These are phyloP conservation scores for Patella caerulea DNA, from an alignment of 2,888 invertebrate species.

Conservation along the genomic window DNA sequence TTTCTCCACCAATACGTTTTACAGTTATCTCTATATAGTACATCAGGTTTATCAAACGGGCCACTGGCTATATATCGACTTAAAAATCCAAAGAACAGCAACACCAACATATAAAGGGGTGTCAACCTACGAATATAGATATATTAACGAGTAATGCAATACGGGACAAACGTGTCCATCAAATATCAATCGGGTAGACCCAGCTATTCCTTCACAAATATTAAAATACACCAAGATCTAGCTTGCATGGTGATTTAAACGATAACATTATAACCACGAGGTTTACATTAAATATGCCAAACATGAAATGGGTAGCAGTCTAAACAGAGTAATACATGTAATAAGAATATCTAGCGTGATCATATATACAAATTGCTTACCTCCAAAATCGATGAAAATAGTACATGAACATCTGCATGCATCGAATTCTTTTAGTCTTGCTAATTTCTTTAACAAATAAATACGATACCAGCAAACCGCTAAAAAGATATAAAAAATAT, in stretches of 20 bases:
- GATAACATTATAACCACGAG: no score
- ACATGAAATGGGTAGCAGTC: no score
- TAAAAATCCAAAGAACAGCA: conserved; percentile 54
- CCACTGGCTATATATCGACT: conserved; percentile 58
- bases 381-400: conserved; percentile 29
- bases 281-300: no score
- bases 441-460: conserved; percentile 27
- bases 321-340: no score
- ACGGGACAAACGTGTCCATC: no score
- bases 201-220: no score
- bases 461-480: conserved; percentile 24
- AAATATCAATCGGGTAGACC: no score
- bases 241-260: no score
- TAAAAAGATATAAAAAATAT: neutral
- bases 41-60: conserved; percentile 50
- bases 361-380: conserved; percentile 5
- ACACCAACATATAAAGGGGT: conserved; percentile 56
- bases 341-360: no score
- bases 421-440: conserved; percentile 13
- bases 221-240: no score
- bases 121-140: conserved; percentile 51
- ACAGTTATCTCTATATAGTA: conserved; percentile 41
- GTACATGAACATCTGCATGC: conserved; percentile 22
- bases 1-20: conserved; percentile 63
- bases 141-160: no score